Evolutionary conservation across 2,113 vertebrate species (phyloP).

Genomic region (Platichthys stellatus): DNA sequence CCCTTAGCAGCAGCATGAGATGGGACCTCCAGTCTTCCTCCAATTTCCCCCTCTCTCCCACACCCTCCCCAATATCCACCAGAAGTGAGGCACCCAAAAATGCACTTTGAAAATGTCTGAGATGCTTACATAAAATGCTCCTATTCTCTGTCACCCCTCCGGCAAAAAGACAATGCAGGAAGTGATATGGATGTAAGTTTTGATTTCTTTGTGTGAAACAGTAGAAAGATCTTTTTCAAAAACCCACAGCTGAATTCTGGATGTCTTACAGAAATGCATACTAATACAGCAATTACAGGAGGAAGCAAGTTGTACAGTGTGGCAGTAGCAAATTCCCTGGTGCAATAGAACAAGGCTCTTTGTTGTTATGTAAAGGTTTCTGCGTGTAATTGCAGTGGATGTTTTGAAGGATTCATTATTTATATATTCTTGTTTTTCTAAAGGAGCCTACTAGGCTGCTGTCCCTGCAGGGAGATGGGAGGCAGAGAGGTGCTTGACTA

Average conservation of each 20-base stretch:
- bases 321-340: constrained; percentile 76
- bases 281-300: constrained; percentile 79
- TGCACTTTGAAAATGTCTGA: constrained; percentile 27
- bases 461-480: constrained; percentile 54
- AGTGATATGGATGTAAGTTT: constrained; percentile 54
- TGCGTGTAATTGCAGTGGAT: constrained; percentile 78
- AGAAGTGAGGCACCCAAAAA: constrained; percentile 31
- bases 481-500: constrained; percentile 69
- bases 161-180: constrained; percentile 49
- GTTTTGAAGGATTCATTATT: constrained; percentile 80
- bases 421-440: constrained; percentile 77
- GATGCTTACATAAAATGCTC: constrained; percentile 26
- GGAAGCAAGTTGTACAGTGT: constrained; percentile 73
- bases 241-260: constrained; percentile 49
- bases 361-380: constrained; percentile 83
- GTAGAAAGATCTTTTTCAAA: constrained; percentile 54
- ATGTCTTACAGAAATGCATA: constrained; percentile 76
- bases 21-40: constrained; percentile 60
- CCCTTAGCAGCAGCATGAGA: constrained; percentile 71
- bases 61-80: constrained; percentile 5
- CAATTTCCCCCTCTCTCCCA: not conserved
- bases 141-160: constrained; percentile 27
- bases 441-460: constrained; percentile 53
- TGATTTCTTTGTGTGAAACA: constrained; percentile 64
- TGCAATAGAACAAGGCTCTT: constrained; percentile 76